Base-by-base conservation (phyloP, 1,140 invertebrate genomes). In the Hypothenemus hampei region DNA sequence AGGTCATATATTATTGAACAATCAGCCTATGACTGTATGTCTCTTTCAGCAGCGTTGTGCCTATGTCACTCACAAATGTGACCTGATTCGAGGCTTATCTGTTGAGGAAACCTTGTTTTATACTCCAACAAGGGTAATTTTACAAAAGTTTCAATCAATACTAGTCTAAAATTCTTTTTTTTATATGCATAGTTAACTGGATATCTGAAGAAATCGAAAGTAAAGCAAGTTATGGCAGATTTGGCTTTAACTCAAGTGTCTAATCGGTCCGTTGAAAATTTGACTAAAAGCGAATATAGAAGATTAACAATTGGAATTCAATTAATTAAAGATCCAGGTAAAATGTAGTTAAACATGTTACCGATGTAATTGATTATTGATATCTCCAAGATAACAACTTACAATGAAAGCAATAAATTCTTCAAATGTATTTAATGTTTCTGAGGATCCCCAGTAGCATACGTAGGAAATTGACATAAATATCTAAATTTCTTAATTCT, bases 191-290 rank as follows among this genome's bases (percentile, higher is more conserved):
- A 86, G 84, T 73, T 85, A 45, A 80, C 80, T 15, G 79, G 82
- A 10, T 85, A 85, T 60, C 71, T 87, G 29, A 84, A 86, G 61
- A 81, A 80, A 37, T 82, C 84, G n/a, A 84, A 82, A 73, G 81
- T 84, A 1, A 82, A 82, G 54, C 91, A 94, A 75, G 89, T 93
- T 0, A 77, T 95, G 72, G 90, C 89, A 0, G 92, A 96, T 70
- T 74, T 95, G 53, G 92, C 91, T 0, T 69, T 96, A 1, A 91
- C 88, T 6, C 88, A 92, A 72, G 84, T 93, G 2, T 84, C 89
- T 0, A 85, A 91, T 64, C 81, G 88, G 63, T 82, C 82, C 37
- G 85, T 91, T 1, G 83, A 86, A 63, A 81, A 84, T 62, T 73
- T 95, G 2, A 87, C 85, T 4, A 81, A 83, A 35, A 89, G 89